Evolutionary conservation across 2,797 vertebrate genomes (phyloP), one percentile per base, ranked within the genome.

Genomic region (Euphonia xanthogaster): DNA sequence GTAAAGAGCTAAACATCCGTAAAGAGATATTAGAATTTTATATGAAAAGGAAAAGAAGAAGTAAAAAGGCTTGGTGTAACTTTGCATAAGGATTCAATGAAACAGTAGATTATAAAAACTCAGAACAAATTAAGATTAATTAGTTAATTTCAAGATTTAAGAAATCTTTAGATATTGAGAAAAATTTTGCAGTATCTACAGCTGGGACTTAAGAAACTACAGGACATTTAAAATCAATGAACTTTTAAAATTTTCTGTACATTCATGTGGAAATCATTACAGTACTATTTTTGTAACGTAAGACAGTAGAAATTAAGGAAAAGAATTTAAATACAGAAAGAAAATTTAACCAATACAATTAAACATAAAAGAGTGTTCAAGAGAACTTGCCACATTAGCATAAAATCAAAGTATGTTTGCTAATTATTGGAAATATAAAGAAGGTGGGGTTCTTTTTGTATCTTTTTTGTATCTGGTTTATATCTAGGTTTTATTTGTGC

Each of bases 391-490:
- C 37, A 63, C 40, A 62, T 55, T 63, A 61, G 10, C 1, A 1
- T 9, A 94, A 82, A 94, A 74, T 82, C 63, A 73, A 88, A 86
- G 51, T 81, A 70, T n/a, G 10, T 57, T 87, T 85, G 40, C 20
- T 92, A 85, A 75, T 93, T 91, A 74, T 91, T 70, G 37, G 48
- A 87, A 85, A 70, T 81, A 86, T 22, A 73, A 82, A 81, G 77
- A 82, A 91, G 40, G 3, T 82, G 45, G 58, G 1, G 4, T 80
- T 11, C 24, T 24, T 24, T 68, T 86, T 68, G 57, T 57, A 28
- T 50, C n/a, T 85, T 85, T n/a, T n/a, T n/a, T n/a, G n/a, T n/a
- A n/a, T n/a, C n/a, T n/a, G 22, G n/a, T 92, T 89, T 76, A 48
- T 60, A 71, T 55, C 25, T 67, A 28, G 55, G 22, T 45, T 94